Conservation (phyloP, 2,113 vertebrate genomes). For the Solea senegalensis region DNA sequence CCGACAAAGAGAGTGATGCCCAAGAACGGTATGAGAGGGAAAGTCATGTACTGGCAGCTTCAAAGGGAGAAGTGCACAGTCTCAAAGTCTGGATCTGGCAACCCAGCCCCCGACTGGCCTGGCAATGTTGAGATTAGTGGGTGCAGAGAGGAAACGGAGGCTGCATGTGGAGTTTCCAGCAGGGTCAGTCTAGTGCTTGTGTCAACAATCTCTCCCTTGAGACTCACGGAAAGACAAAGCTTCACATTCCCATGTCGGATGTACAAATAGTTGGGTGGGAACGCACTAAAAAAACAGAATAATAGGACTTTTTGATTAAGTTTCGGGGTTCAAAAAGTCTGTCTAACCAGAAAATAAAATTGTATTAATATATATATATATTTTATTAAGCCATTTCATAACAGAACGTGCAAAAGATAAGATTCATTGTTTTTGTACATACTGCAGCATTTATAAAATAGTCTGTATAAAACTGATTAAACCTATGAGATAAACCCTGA, state of each 20-base stretch:
- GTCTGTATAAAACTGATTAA: no score
- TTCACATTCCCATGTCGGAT: conserved; percentile 29
- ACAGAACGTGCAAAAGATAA: no score
- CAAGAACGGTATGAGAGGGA: not conserved
- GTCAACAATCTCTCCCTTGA: conserved; percentile 52
- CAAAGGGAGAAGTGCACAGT: conserved; percentile 2
- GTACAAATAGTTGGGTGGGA: not conserved
- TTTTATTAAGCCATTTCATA: no score
- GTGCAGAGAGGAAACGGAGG: conserved; percentile 24
- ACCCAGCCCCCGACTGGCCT: not conserved
- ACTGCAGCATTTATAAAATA: no score
- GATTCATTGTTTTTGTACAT: no score
- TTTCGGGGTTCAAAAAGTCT: no score
- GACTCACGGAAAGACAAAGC: conserved; percentile 48
- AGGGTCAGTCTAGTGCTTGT: conserved; percentile 6
- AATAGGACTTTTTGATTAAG: no score
- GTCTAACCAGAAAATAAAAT: no score
- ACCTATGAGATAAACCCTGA: no score
- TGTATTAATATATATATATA: no score
- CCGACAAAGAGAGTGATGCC: conserved; percentile 45
- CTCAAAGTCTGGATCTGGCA: conserved; percentile 6
- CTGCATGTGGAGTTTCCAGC: conserved; percentile 36
- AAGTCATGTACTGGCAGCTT: conserved; percentile 29
- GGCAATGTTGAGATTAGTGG: conserved; percentile 32
- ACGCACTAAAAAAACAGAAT: not conserved